Evolutionary conservation across 2,888 invertebrate species (phyloP).

Genomic region (Junonia oenone): DNA sequence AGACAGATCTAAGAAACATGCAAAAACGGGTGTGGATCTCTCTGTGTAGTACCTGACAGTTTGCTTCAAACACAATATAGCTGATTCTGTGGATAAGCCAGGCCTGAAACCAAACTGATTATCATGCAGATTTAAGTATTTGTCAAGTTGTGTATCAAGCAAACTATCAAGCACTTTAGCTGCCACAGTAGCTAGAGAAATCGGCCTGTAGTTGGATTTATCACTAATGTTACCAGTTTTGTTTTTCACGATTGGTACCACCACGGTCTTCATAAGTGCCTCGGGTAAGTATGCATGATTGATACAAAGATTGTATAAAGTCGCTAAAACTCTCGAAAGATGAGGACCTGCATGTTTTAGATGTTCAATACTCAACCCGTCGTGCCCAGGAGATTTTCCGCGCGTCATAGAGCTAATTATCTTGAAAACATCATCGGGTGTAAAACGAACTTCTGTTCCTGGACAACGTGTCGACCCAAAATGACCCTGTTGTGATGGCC

Average conservation of each 20-base stretch:
- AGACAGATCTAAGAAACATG: no score
- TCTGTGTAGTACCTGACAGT: neutral
- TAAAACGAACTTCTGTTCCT: no score
- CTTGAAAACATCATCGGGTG: no score
- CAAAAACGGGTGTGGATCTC: neutral
- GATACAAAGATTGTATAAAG: neutral
- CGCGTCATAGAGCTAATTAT: no score
- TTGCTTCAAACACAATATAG: neutral
- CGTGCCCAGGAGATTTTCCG: no score
- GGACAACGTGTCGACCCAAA: no score
- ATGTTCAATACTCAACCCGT: no score
- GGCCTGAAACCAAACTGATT: neutral
- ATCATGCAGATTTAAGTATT: no score
- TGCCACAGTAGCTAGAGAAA: no score
- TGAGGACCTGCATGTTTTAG: conserved; percentile 4
- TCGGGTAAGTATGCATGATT: neutral
- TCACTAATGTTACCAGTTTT: no score
- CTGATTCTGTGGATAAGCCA: neutral
- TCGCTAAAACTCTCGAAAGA: neutral
- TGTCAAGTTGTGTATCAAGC: neutral
- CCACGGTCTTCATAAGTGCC: neutral
- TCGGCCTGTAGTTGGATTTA: no score
- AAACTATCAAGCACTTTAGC: neutral
- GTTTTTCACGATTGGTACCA: conserved; percentile 3
- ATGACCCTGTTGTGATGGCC: no score